phyloP scores from a whole-genome alignment of 2,797 vertebrate species.

The Acanthiza pusilla region DNA sequence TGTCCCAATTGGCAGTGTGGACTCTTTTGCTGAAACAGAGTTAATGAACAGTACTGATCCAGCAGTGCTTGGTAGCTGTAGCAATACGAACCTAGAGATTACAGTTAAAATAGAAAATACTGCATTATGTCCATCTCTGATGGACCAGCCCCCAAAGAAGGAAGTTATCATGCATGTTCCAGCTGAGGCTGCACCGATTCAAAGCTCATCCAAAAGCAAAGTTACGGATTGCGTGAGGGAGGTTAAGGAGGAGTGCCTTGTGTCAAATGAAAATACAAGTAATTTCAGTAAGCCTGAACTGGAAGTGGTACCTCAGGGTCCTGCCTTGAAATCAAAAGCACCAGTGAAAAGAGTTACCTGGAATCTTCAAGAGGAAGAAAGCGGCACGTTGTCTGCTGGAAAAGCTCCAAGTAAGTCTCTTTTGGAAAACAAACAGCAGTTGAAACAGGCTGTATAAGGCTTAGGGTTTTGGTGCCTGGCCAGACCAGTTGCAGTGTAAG shows the following conservation, averaged over 20 bases:
- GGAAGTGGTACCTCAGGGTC: slow-evolving; percentile 37
- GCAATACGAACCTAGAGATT: slow-evolving; percentile 25
- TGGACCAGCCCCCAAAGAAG: background rate
- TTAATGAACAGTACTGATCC: background rate
- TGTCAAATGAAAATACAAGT: background rate
- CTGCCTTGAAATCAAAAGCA: slow-evolving; percentile 78
- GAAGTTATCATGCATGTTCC: background rate
- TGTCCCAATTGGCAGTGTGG: slow-evolving; percentile 19
- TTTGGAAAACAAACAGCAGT: background rate
- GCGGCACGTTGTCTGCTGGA: slow-evolving; percentile 57
- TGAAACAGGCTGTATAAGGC: background rate
- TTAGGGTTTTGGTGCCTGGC: background rate
- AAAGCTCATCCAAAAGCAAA: background rate
- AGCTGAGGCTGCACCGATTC: background rate
- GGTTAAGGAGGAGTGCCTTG: slow-evolving; percentile 33
- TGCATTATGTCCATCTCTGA: background rate
- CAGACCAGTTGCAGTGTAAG: background rate
- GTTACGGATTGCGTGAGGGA: background rate
- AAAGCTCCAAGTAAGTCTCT: slow-evolving; percentile 79
- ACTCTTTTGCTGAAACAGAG: slow-evolving; percentile 53
- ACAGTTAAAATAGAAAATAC: slow-evolving; percentile 52
- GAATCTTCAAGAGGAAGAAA: slow-evolving; percentile 89
- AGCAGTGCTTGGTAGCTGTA: background rate
- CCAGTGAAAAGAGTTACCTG: slow-evolving; percentile 94
- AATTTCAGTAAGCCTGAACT: slow-evolving; percentile 57